phyloP scores from a whole-genome alignment of 2,888 invertebrate genomes.

The Drosophila atroscutellata region DNA sequence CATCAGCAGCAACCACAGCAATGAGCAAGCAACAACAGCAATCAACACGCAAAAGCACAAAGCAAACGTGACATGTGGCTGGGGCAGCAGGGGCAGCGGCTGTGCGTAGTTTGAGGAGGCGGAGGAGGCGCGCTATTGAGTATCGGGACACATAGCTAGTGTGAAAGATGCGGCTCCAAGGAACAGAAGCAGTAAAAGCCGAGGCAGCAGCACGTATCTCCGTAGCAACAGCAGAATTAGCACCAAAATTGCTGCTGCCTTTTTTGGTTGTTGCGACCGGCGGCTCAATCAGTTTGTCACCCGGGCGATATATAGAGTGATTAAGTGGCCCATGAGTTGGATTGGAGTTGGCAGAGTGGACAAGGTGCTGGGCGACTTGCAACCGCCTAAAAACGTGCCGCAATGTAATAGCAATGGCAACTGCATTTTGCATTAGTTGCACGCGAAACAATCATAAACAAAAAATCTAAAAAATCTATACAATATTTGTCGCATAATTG shows the following conservation, averaged over 20 bases:
- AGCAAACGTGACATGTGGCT: slow-evolving; percentile 71
- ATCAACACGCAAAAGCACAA: slow-evolving; percentile 79
- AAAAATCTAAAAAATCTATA: slow-evolving; percentile 34
- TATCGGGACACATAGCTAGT: slow-evolving; percentile 50
- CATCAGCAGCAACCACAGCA: slow-evolving; percentile 33
- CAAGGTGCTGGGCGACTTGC: slow-evolving; percentile 21
- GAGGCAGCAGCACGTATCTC: slow-evolving; percentile 17
- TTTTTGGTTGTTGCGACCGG: slow-evolving; percentile 64
- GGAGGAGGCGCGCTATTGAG: slow-evolving; percentile 6
- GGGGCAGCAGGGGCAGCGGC: neutral
- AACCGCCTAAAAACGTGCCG: slow-evolving; percentile 58
- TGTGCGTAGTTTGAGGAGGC: neutral
- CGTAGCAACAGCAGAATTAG: slow-evolving; percentile 35
- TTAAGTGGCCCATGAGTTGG: slow-evolving; percentile 73
- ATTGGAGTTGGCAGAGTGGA: slow-evolving; percentile 45
- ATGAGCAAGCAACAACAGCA: slow-evolving; percentile 60
- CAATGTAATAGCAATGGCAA: slow-evolving; percentile 50
- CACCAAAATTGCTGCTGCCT: slow-evolving; percentile 70
- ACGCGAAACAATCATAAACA: slow-evolving; percentile 53
- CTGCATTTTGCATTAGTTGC: slow-evolving; percentile 53
- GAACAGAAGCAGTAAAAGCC: slow-evolving; percentile 25
- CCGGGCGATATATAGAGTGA: slow-evolving; percentile 79
- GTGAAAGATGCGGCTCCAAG: slow-evolving; percentile 62
- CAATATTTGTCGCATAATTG: slow-evolving; percentile 80
- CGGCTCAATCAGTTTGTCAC: slow-evolving; percentile 80